Base-by-base conservation (phyloP, 2,113 vertebrate species). In the Ochotona curzoniae region DNA sequence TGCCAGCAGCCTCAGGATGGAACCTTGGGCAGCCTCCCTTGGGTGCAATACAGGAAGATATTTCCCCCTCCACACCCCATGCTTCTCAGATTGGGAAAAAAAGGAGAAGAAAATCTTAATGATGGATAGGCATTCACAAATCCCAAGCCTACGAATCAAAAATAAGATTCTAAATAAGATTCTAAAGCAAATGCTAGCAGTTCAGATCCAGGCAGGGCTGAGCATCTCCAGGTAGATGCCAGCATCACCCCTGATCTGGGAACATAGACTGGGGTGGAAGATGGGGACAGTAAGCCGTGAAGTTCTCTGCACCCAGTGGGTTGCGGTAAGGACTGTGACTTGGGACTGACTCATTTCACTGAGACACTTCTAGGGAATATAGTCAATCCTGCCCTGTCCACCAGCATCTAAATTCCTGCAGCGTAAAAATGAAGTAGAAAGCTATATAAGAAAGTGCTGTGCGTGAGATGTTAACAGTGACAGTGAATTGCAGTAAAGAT, bases 21-120 rank as follows among this genome's bases (percentile, higher is more conserved):
- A 38, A 78, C 69, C n/a, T 61, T 49, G 82, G 90, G 96, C 96
- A 51, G 69, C 47, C 64, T 86, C 47, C 67, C 54, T 1, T 61
- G 64, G 78, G 38, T 57, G 44, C 54, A 82, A 79, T 38, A 87
- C 6, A 82, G 60, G 91, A 91, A 87, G 76, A 28, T 57, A 74
- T 84, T 69, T 66, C 17, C 13, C 14, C 71, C 57, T 76, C 51
- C 51, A 3, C 21, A 44, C 21, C 74, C 83, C 13, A 5, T 0
- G 1, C 47, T 83, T 91, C 80, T 57, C 51, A 61, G 73, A n/a
- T 60, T 63, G 14, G 44, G 44, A 12, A 86, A 90, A 38, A 12
- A 47, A 1, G 26, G 60, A n/a, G 28, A 38, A 89, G 20, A 26
- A 73, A 64, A 25, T 14, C 6, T 47, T 32, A 12, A 20, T 7